Percentiles rank a stretch among this genome's conserved stretches.
Conservation (phyloP, 2,888 invertebrate genomes). For the Pecten maximus region DNA sequence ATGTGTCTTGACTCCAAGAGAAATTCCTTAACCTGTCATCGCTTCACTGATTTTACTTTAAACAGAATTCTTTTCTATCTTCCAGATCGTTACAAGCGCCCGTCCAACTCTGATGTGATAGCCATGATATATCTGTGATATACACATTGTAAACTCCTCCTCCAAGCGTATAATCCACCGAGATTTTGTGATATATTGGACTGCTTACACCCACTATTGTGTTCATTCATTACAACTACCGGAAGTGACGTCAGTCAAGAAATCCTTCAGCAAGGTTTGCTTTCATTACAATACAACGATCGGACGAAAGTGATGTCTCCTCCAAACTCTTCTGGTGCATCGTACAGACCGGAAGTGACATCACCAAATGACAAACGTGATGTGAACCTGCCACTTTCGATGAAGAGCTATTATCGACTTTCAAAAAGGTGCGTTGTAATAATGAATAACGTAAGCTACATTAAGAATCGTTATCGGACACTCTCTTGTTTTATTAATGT, state of each 20-base stretch:
- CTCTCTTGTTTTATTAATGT: too few species aligned
- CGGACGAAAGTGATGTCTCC: neutral
- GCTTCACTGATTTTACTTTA: neutral
- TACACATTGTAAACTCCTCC: neutral
- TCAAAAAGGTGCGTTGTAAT: constrained; percentile 22
- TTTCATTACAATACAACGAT: constrained; percentile 8
- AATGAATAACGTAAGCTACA: too few species aligned
- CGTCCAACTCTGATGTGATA: constrained; percentile 5
- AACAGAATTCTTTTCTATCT: neutral
- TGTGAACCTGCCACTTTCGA: neutral
- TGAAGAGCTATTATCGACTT: neutral
- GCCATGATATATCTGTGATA: constrained; percentile 7
- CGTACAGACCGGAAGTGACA: neutral
- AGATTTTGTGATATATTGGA: constrained; percentile 19
- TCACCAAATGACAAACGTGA: neutral
- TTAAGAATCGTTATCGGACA: too few species aligned
- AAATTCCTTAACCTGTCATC: neutral
- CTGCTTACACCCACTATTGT: constrained; percentile 7
- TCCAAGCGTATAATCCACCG: neutral
- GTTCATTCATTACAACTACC: neutral
- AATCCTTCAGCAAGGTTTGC: neutral
- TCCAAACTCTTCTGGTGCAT: neutral
- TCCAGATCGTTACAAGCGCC: neutral
- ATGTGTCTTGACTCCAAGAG: neutral
- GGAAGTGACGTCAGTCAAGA: neutral